Percentiles rank a stretch among this genome's conserved stretches.
These are phyloP conservation scores for Gymnopithys bicolor DNA, from an alignment of 2,797 vertebrate species.

Conservation along the genomic window DNA sequence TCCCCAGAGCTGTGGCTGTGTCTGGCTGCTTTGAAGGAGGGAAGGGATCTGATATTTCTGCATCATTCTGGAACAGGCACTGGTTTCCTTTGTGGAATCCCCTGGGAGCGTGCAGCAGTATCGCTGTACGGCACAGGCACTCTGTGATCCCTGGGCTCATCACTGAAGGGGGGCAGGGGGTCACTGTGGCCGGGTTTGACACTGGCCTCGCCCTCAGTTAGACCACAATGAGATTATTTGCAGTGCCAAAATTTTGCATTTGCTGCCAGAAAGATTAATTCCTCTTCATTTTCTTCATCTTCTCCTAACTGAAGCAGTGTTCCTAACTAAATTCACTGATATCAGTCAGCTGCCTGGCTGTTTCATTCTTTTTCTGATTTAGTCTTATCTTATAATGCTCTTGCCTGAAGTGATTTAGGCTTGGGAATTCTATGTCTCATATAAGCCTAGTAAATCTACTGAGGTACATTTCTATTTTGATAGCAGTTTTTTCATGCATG, in stretches of 20 bases:
- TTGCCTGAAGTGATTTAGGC: slow-evolving; percentile 47
- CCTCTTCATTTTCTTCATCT: slow-evolving; percentile 51
- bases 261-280: slow-evolving; percentile 52
- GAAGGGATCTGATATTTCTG: neutral
- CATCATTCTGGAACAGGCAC: neutral
- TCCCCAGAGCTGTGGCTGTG: neutral
- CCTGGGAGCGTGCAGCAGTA: neutral
- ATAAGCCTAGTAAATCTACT: slow-evolving; percentile 39
- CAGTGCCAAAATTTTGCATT: slow-evolving; percentile 34
- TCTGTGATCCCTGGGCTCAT: neutral
- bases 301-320: slow-evolving; percentile 1
- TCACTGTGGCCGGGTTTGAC: neutral
- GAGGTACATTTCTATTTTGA: slow-evolving; percentile 38
- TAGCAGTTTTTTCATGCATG: neutral
- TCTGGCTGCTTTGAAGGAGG: neutral
- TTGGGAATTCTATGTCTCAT: slow-evolving; percentile 44
- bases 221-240: slow-evolving; percentile 26
- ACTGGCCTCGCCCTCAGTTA: neutral
- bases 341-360: slow-evolving; percentile 34
- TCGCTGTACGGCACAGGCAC: neutral
- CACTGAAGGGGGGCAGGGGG: neutral
- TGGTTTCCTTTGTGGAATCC: neutral
- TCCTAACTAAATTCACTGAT: slow-evolving; percentile 22
- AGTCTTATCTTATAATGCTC: slow-evolving; percentile 43
- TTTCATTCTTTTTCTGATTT: slow-evolving; percentile 44